Evolutionary conservation across 2,888 invertebrate genomes (phyloP), one percentile per base, ranked within the genome.

Genomic region (Eurytoma californica): DNA sequence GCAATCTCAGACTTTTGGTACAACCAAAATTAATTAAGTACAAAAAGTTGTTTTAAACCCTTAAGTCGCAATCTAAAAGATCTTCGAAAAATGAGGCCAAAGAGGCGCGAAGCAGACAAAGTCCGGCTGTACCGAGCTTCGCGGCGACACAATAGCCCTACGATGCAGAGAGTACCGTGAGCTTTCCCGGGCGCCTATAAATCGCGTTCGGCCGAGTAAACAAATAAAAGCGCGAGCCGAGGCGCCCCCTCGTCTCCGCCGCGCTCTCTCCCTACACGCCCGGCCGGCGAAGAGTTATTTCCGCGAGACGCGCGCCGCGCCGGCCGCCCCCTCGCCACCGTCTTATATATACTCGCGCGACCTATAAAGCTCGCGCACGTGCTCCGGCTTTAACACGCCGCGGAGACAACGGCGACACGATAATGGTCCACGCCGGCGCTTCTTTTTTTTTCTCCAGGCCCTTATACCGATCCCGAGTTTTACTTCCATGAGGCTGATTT

Each of bases 201-300:
- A 78, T 78, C 78, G 61, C 61, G 47, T 58, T 66, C 67, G 76
- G 72, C 20, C 53, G 51, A 67, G 65, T n/a, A 47, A 67, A 68
- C 66, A 49, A 55, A 58, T 51, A n/a, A 49, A 49, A 60, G 39
- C 14, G 20, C 39, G 39, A n/a, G 49, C 14, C n/a, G n/a, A n/a
- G 58, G 20, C 61, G 49, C 24, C 14, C 30, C 16, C 14, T 7
- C 20, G 39, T 3, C 28, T 16, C 30, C 13, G 9, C 24, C 58
- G 60, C 3, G 24, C n/a, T 57, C n/a, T 65, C 60, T 68, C 67
- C 51, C 1, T 39, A 39, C 1, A 9, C 39, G 67, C n/a, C 57
- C 24, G 58, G 51, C n/a, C 47, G 57, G 67, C 70, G 78, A 83
- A 86, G 85, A 85, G 82, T 85, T 85, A 86, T 86, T 85, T 84